Evolutionary conservation across 1,140 invertebrate genomes (phyloP), one percentile per base, ranked within the genome.

Genomic region (Portunus trituberculatus): DNA sequence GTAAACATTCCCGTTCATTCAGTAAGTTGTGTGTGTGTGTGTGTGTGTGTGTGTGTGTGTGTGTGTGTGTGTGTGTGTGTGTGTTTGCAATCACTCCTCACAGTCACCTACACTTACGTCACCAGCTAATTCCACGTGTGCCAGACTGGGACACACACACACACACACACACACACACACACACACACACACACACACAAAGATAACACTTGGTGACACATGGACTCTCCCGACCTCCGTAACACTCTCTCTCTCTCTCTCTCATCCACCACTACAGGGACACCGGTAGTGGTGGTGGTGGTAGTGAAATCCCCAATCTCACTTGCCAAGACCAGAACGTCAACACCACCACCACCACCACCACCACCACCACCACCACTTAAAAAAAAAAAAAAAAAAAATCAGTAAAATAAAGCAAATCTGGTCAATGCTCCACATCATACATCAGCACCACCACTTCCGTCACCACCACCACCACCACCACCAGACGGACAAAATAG

Each of bases 31-130:
- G 39, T 87, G 84, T 87, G 84, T 87, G 84, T 87, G 84, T 87
- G 84, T 87, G 84, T 87, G 84, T 87, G 84, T 87, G 84, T 87
- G 84, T 87, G 84, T 87, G 84, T 87, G 84, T 87, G 84, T 39
- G 84, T 87, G 84, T 87, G 84, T 87, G 84, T 87, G 84, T 87
- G 84, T 87, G 83, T 84, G 83, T 84, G 76, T 82, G 76, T 82
- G 76, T 82, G 76, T 82, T 20, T 82, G 76, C 28, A 82, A 25
- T 82, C 28, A 82, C 28, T 20, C 76, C 28, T 25, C 83, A 28
- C 83, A 0, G 8, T 1, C n/a, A 84, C 83, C 14, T n/a, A 84
- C 83, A 29, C 28, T 12, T n/a, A 84, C 28, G n/a, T 25, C 83
- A 28, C 83, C 25, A 12, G 12, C 16, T 10, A 32, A 3, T 10